A percentile compares a stretch with the other conserved stretches of the same genome.
These are phyloP conservation scores for Philopedon plagiatum DNA, from an alignment of 2,888 invertebrate genomes.

Conservation along the genomic window DNA sequence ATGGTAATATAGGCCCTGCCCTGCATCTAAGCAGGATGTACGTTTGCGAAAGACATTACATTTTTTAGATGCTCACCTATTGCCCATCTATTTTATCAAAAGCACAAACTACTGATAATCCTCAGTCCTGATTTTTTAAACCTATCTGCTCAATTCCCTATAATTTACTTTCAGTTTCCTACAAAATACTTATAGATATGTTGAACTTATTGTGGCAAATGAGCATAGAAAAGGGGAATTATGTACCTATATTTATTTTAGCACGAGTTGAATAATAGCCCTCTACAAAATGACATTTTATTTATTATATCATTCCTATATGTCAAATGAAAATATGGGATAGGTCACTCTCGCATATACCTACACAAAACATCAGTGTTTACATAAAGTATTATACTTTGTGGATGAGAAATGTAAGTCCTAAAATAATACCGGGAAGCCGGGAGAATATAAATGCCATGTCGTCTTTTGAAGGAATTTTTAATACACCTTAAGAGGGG, in stretches of 20 bases:
- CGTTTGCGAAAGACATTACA: no score
- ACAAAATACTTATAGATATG: not conserved
- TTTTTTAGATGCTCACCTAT: no score
- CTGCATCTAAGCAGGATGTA: no score
- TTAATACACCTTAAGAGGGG: not conserved
- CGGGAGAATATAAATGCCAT: not conserved
- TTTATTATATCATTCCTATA: conserved; percentile 24
- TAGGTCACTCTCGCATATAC: conserved; percentile 19
- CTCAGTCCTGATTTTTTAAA: no score
- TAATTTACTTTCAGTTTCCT: not conserved
- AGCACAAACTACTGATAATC: no score
- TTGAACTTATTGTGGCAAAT: not conserved
- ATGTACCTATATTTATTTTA: conserved; percentile 19
- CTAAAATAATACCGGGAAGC: conserved; percentile 26
- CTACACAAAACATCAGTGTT: conserved; percentile 17
- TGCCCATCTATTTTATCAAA: no score
- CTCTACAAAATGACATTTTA: conserved; percentile 14
- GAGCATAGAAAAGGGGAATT: conserved; percentile 9
- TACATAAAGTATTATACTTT: conserved; percentile 27
- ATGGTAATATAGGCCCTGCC: no score
- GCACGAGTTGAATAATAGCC: conserved; percentile 7
- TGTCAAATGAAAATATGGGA: conserved; percentile 20
- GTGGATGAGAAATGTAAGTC: conserved; percentile 26
- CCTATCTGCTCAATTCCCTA: not conserved
- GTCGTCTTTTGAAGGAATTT: conserved; percentile 10